Conservation (phyloP, 2,888 invertebrate species). For the Rotaria sp. region DNA sequence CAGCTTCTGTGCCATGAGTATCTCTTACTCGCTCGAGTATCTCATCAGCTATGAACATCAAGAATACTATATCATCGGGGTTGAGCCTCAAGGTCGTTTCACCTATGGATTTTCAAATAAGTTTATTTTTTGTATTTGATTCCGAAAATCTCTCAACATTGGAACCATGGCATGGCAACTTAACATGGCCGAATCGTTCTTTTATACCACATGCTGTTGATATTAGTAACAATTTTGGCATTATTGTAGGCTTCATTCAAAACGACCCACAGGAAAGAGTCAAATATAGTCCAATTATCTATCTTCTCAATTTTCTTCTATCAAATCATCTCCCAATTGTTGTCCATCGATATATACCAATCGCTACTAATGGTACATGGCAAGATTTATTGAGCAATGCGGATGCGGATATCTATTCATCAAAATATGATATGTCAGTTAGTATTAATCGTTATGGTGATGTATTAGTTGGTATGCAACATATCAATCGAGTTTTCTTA, state of each 20-base stretch:
- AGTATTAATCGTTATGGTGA: neutral
- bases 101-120: neutral
- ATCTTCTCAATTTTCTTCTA: neutral
- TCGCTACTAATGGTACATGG: neutral
- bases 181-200: neutral
- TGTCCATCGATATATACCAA: neutral
- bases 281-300: neutral
- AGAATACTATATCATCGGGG: neutral
- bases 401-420: neutral
- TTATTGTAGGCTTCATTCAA: neutral
- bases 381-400: neutral
- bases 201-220: neutral
- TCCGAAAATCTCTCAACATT: neutral
- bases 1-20: neutral
- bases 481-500: neutral
- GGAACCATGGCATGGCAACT: neutral
- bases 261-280: neutral
- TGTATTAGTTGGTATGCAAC: neutral
- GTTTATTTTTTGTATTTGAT: neutral
- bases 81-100: neutral
- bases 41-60: neutral
- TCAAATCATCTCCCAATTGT: neutral
- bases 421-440: neutral
- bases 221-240: neutral
- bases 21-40: neutral